Evolutionary conservation across 2,888 invertebrate genomes (phyloP).

Genomic region (Chrysolina haemoptera): DNA sequence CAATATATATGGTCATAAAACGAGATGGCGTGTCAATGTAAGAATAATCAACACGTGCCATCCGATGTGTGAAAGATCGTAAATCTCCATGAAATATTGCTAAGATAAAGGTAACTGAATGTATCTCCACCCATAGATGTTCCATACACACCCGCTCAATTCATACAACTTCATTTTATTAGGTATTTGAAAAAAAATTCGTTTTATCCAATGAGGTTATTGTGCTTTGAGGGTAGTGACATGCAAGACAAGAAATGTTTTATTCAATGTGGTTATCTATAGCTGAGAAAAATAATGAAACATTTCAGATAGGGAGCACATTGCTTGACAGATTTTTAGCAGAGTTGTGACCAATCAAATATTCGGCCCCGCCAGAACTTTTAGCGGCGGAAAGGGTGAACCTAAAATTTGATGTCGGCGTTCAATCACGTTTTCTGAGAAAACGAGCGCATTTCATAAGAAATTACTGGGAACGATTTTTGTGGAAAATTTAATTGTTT

Average conservation of each 20-base stretch:
- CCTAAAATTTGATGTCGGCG: too few relatives aligned
- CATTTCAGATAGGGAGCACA: too few relatives aligned
- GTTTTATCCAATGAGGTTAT: background rate
- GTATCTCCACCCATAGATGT: constrained; percentile 24
- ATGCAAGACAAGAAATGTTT: background rate
- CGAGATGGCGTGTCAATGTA: constrained; percentile 58
- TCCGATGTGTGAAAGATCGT: constrained; percentile 31
- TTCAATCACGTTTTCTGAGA: too few relatives aligned
- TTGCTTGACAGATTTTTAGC: too few relatives aligned
- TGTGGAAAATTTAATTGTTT: too few relatives aligned
- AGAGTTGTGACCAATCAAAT: too few relatives aligned
- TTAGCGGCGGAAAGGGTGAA: too few relatives aligned
- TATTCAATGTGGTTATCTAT: background rate
- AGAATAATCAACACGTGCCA: constrained; percentile 52
- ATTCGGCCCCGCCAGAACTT: too few relatives aligned
- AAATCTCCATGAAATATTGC: constrained; percentile 37
- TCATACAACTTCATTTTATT: constrained; percentile 12
- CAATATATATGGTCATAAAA: constrained; percentile 35
- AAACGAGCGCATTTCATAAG: too few relatives aligned
- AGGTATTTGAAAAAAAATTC: background rate
- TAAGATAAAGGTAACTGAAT: constrained; percentile 20
- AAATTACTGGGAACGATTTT: too few relatives aligned
- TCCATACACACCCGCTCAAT: constrained; percentile 2
- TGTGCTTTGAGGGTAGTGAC: background rate
- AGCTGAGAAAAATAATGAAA: too few relatives aligned